Conservation (phyloP, 2,113 vertebrate species). For the Piaya cayana region DNA sequence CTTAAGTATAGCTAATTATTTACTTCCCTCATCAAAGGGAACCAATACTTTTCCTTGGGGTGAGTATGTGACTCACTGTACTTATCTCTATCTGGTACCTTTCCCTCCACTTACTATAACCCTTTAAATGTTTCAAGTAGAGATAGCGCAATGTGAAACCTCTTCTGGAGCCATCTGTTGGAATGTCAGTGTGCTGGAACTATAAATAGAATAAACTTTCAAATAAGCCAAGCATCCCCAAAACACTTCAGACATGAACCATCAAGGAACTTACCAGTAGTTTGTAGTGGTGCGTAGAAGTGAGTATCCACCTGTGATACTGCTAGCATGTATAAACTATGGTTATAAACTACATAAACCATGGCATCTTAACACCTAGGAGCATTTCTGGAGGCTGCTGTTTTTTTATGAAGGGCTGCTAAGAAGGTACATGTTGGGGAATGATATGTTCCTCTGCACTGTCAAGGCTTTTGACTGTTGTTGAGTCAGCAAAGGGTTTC, state of each 20-base stretch:
- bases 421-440: not conserved
- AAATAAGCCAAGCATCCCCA: not conserved
- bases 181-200: not conserved
- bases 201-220: not conserved
- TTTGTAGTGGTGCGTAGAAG: not conserved
- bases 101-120: not conserved
- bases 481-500: not conserved
- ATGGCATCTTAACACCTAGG: not conserved
- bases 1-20: conserved; percentile 44
- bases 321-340: not conserved
- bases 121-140: conserved; percentile 7
- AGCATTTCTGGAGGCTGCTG: not conserved
- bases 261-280: not conserved
- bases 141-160: not conserved
- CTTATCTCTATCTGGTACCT: conserved; percentile 19
- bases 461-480: not conserved
- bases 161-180: not conserved
- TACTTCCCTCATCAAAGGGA: conserved; percentile 41
- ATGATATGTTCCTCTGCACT: not conserved
- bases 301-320: not conserved
- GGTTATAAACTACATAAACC: not conserved
- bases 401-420: not conserved
- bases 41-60: conserved; percentile 2
- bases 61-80: conserved; percentile 28
- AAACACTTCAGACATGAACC: not conserved